These are phyloP conservation scores for Epinephelus coioides DNA, from an alignment of 2,797 vertebrate species.

Conservation along the genomic window DNA sequence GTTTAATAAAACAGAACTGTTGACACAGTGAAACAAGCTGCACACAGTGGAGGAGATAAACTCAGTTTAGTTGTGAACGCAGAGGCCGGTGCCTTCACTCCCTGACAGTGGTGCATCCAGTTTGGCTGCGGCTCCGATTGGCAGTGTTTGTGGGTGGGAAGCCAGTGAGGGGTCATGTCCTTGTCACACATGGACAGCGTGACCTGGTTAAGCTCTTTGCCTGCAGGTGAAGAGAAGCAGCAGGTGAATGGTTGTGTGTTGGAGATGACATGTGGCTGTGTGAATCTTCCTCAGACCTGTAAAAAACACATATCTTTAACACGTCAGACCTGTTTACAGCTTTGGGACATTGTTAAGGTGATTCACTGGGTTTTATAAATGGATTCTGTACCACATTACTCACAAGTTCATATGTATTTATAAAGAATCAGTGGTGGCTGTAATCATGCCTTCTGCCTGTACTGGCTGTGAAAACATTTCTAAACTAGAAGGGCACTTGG, in stretches of 20 bases:
- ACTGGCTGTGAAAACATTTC: not conserved
- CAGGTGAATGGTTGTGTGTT: constrained; percentile 18
- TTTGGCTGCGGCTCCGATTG: not conserved
- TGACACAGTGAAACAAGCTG: not conserved
- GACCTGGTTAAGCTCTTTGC: constrained; percentile 3
- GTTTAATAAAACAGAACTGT: not conserved
- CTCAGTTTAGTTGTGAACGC: not conserved
- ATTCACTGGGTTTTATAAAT: too few relatives aligned
- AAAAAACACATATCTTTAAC: too few relatives aligned
- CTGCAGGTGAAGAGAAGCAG: constrained; percentile 22
- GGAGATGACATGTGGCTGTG: not conserved
- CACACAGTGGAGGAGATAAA: not conserved
- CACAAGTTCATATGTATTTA: too few relatives aligned
- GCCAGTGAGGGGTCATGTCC: constrained; percentile 14
- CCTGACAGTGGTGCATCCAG: not conserved
- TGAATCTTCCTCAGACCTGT: not conserved
- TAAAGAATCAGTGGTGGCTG: too few relatives aligned
- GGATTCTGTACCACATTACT: too few relatives aligned
- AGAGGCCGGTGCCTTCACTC: not conserved
- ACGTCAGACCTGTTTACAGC: too few relatives aligned
- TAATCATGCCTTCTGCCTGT: not conserved
- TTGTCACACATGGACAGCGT: not conserved
- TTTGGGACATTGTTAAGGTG: too few relatives aligned
- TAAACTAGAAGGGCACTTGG: not conserved
- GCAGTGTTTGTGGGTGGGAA: constrained; percentile 17